Evolutionary conservation across 2,888 invertebrate genomes (phyloP), one percentile per base, ranked within the genome.

Genomic region (Eucera pruinosa): DNA sequence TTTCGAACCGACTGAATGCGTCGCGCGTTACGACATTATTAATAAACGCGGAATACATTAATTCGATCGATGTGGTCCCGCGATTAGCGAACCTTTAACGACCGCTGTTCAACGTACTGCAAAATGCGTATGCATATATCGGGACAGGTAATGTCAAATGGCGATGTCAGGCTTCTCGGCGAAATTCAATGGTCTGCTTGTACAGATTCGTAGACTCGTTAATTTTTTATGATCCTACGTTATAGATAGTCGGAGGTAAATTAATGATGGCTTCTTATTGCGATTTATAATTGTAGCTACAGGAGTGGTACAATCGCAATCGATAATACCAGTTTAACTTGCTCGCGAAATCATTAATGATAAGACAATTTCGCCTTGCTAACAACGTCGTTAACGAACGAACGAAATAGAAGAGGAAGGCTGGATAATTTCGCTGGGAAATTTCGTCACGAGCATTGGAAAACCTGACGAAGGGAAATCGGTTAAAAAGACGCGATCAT

Each of bases 331-430:
- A 1, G 36, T 52, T 23, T 30, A 23, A 70, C 27, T 25, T 45
- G 64, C 41, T 9, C 58, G 20, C 41, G 15, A 18, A 75, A 67
- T 67, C 48, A 60, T 73, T 70, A 73, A 71, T 45, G 66, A 64
- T 68, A 72, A 82, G 71, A 82, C 65, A 77, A 73, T 76, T 76
- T 39, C 33, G 55, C 50, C 50, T 71, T 55, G 70, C 70, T 79
- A 79, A 67, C 73, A 67, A 68, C 52, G 61, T 30, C 60, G 58
- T 76, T 81, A 81, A 81, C 60, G 70, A 73, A 76, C 50, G 50
- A 25, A 43, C 64, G 64, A 52, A 27, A 62, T 36, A 43, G 60
- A 60, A 18, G 27, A 9, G 48, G 30, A 58, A 25, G 9, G 20
- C 33, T 45, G 50, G 78, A 47, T 67, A 81, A 81, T 78, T 81